Percentiles rank a stretch among this genome's conserved stretches.
Conservation (phyloP, 2,888 invertebrate species). For the Acleris cristana region DNA sequence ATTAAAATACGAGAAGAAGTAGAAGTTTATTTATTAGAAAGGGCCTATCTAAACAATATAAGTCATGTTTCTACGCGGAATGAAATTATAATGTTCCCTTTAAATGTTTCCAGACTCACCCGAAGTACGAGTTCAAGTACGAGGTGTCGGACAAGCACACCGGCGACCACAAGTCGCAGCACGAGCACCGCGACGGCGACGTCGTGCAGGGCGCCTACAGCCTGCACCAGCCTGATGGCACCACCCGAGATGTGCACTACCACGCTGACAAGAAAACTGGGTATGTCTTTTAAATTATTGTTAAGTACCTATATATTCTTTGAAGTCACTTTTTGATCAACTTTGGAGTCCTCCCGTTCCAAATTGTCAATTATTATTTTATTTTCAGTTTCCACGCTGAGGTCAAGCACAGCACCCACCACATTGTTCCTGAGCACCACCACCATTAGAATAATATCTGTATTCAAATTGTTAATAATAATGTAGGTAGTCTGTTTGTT, state of each 20-base stretch:
- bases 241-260: conserved; percentile 50
- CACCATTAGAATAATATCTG: conserved; percentile 11
- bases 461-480: too few species aligned
- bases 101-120: conserved; percentile 36
- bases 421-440: conserved; percentile 42
- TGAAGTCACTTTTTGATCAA: too few species aligned
- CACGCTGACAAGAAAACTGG: conserved; percentile 43
- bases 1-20: too few species aligned
- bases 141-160: conserved; percentile 65
- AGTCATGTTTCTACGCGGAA: not conserved
- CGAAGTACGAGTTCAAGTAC: conserved; percentile 54
- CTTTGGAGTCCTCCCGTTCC: too few species aligned
- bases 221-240: conserved; percentile 68
- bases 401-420: conserved; percentile 41
- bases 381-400: conserved; percentile 36
- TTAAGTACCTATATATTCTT: too few species aligned
- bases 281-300: conserved; percentile 43
- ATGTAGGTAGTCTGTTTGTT: too few species aligned
- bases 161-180: conserved; percentile 61
- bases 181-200: conserved; percentile 71
- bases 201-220: conserved; percentile 77
- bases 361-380: too few species aligned
- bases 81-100: not conserved
- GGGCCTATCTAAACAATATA: too few species aligned
- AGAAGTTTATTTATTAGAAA: too few species aligned